These are phyloP conservation scores for Drosophila orena DNA, from an alignment of 1,140 invertebrate species.

Conservation along the genomic window DNA sequence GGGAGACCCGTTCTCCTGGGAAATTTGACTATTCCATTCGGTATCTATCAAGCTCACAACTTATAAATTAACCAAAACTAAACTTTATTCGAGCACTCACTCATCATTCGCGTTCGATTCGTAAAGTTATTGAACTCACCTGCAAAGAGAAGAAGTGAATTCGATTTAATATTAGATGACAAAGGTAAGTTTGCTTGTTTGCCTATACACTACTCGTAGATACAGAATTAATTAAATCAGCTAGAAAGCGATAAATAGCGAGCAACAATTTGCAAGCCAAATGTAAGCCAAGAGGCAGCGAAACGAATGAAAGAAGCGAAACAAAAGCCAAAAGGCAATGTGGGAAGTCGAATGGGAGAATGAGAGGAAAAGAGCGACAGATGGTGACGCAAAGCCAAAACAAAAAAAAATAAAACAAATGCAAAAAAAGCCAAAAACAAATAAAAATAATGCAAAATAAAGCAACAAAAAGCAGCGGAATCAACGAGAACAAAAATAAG, in stretches of 20 bases:
- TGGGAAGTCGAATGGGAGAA: constrained; percentile 24
- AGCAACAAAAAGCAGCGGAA: background rate
- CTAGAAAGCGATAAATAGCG: constrained; percentile 36
- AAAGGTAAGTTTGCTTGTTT: constrained; percentile 1
- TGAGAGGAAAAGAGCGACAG: constrained; percentile 20
- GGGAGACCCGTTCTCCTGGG: background rate
- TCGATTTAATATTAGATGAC: constrained; percentile 29
- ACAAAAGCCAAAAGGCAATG: constrained; percentile 29
- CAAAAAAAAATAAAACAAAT: constrained; percentile 23
- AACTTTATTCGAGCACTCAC: constrained; percentile 1
- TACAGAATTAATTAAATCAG: constrained; percentile 64
- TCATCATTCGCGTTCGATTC: background rate
- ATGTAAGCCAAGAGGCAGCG: constrained; percentile 63
- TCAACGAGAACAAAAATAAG: constrained; percentile 16
- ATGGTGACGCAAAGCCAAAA: constrained; percentile 48
- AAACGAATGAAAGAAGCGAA: constrained; percentile 17
- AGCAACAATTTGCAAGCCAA: constrained; percentile 60
- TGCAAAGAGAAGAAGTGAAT: constrained; percentile 29
- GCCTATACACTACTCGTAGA: constrained; percentile 8
- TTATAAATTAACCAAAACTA: background rate
- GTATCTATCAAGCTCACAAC: too few relatives aligned
- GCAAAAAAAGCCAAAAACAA: constrained; percentile 17
- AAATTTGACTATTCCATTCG: background rate
- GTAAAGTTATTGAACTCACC: constrained; percentile 38
- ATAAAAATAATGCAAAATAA: constrained; percentile 1